These are phyloP conservation scores for Zapornia atra DNA, from an alignment of 2,113 vertebrate genomes.

Conservation along the genomic window DNA sequence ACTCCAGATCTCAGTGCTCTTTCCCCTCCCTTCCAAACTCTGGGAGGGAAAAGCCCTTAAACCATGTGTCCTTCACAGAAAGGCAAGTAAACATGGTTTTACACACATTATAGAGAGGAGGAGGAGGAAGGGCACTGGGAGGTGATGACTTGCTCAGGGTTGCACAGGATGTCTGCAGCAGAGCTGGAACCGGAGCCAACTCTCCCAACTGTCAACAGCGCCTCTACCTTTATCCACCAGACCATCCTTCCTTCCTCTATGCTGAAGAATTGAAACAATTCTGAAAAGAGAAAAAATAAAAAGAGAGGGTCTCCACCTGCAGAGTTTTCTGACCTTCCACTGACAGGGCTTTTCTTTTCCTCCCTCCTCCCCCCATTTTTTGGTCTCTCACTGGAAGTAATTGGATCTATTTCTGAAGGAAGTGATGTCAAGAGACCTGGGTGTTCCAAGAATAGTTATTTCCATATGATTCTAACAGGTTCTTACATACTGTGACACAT, in stretches of 20 bases:
- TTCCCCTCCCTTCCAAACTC: neutral
- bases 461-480: constrained; percentile 46
- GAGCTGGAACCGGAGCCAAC: neutral
- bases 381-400: constrained; percentile 20
- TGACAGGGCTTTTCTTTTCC: constrained; percentile 22
- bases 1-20: neutral
- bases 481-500: constrained; percentile 19
- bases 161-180: constrained; percentile 51
- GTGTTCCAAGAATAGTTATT: constrained; percentile 59
- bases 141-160: constrained; percentile 35
- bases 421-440: constrained; percentile 56
- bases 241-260: constrained; percentile 52
- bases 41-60: neutral
- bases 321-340: constrained; percentile 30
- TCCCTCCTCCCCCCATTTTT: neutral
- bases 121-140: constrained; percentile 34
- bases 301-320: neutral
- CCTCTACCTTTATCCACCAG: constrained; percentile 40
- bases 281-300: neutral
- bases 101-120: neutral
- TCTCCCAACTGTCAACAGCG: constrained; percentile 21
- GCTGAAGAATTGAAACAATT: constrained; percentile 17
- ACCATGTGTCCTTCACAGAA: neutral
- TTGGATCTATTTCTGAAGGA: constrained; percentile 41
- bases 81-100: neutral